Base-by-base conservation (phyloP, 1,140 invertebrate genomes). In the Wasmannia auropunctata region DNA sequence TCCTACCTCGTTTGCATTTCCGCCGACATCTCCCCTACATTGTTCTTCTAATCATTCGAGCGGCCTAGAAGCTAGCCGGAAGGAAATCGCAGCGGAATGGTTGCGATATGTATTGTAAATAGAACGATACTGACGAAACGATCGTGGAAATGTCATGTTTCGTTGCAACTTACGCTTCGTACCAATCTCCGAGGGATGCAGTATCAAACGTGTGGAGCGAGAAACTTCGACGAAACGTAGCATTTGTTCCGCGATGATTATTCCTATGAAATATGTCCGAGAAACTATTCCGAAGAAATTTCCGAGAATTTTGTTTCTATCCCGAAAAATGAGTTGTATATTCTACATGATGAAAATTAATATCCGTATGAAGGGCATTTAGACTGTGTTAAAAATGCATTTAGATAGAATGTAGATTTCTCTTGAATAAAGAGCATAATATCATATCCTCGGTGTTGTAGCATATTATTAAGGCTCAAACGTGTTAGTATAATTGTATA, bases 31-130 rank as follows among this genome's bases (percentile, higher is more conserved):
- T 77, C 83, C 58, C n/a, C 28, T 34, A 31, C 7, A 46, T 56
- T 14, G 10, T 83, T 84, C 19, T 25, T 74, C 28, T 43, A n/a
- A 46, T 49, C 28, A 3, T 74, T 28, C 37, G 37, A 62, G 22
- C 46, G 56, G 56, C 83, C 25, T 65, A 85, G 34, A n/a, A 31
- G 1, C 11, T 60, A 74, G 0, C 0, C 8, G 10, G 1, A 34
- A 46, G 28, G 8, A 5, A 22, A 46, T 34, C 51, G 25, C 40
- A 54, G 34, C 14, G 34, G 7, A 63, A 76, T 76, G 43, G 28
- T n/a, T 63, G 31, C 11, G 3, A n/a, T 49, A 40, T n/a, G 19
- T 60, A 31, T 22, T 84, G 67, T 84, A 85, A 75, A 85, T 75
- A 67, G 34, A 77, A 1, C 43, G 22, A 40, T 2, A n/a, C n/a